A percentile compares a stretch with the other conserved stretches of the same genome.
Evolutionary conservation across 2,113 vertebrate genomes (phyloP).

Genomic region (Ibidorhyncha struthersii): DNA sequence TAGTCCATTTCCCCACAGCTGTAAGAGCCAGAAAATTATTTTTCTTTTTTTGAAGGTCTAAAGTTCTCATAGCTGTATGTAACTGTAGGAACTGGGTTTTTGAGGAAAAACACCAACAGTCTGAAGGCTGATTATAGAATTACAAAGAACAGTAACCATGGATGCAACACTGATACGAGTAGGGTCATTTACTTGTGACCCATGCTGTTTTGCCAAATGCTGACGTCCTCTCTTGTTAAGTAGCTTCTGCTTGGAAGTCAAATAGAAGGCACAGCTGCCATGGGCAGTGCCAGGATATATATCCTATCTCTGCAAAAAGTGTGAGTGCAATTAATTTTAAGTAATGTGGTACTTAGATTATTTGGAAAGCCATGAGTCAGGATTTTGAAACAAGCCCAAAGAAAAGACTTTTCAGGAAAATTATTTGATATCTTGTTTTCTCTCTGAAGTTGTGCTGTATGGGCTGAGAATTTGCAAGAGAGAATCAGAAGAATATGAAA

Average conservation of each 20-base stretch:
- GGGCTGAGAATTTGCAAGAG: neutral
- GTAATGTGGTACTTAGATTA: neutral
- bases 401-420: neutral
- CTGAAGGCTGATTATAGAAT: neutral
- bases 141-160: fast-evolving
- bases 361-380: neutral
- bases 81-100: neutral
- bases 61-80: neutral
- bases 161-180: neutral
- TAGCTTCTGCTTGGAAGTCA: neutral
- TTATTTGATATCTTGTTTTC: fast-evolving
- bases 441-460: neutral
- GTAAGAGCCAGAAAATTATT: neutral
- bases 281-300: neutral
- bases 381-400: neutral
- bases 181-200: neutral
- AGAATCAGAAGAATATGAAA: neutral
- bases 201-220: neutral
- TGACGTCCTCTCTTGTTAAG: neutral
- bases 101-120: neutral
- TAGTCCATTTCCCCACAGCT: neutral
- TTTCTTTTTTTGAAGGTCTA: neutral
- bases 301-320: neutral
- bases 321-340: neutral
- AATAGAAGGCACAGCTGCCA: neutral